Base-by-base conservation (phyloP, 2,113 vertebrate genomes). In the Ailuropoda melanoleuca region DNA sequence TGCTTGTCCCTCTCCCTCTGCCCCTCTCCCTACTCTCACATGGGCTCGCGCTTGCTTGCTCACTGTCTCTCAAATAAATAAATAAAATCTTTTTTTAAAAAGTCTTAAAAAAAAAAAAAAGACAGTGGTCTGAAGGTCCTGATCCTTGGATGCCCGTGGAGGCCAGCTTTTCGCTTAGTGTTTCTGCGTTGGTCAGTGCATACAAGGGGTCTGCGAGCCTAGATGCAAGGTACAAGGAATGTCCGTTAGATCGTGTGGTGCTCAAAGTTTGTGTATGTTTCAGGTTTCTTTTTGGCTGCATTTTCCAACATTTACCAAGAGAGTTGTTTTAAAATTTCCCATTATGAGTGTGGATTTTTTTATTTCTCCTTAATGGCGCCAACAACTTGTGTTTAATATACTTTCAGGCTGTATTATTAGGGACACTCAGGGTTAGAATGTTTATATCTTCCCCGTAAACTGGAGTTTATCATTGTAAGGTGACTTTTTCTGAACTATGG, bases 261-360 rank as follows among this genome's bases (percentile, higher is more conserved):
- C 68, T 84, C n/a, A 60, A 43, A 70, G 26, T 83, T 46, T 74
- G 75, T 48, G 1, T 81, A 9, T 34, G 46, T 64, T 43, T 46
- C 10, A 19, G 29, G 66, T 68, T 90, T 66, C 31, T 10, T 81
- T 84, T 14, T 1, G 3, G 48, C 31, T 86, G 53, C 18, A 24
- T 62, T 88, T 92, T n/a, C 53, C 11, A 58, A 78, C 46, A 53
- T 87, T 56, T 46, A 64, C 18, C 26, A 39, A 78, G 50, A 55
- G 39, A 88, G 31, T 77, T 77, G 37, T 56, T 90, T 82, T 84
- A 21, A 86, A 93, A 46, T 78, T 6, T 90, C 6, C 37, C 29
- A 23, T 55, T 37, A 88, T 17, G 6, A 68, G n/a, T 1, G 21
- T 43, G 15, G 14, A 58, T 75, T 90, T 92, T 93, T 78, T 13